Evolutionary conservation across 2,797 vertebrate species (phyloP), one percentile per base, ranked within the genome.

Genomic region (Toxotes lorentzi): DNA sequence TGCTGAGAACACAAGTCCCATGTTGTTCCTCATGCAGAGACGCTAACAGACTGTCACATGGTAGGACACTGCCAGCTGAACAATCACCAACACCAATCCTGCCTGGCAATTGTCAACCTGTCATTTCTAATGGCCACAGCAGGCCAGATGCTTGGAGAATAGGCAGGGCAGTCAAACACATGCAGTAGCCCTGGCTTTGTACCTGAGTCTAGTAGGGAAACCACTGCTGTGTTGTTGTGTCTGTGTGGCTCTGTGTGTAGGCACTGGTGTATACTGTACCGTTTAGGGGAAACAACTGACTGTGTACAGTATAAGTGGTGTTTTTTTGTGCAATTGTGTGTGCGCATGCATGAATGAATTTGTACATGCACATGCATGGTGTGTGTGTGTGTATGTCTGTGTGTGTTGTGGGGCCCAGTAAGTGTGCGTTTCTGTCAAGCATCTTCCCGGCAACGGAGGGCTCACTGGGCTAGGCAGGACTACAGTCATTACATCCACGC

Each of bases 81-180:
- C 91, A 92, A 93, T 95, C 93, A 93, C 92, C 92, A 92, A 91
- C 88, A 91, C 91, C 92, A 88, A 90, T 93, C 81, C 91, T 87
- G 91, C 81, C 90, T 92, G 92, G 92, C 90, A 88, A 91, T 88
- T 89, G 85, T 91, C 93, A 91, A 85, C 91, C 89, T 93, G 89
- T 93, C 90, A 90, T 92, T 92, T 89, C 91, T 93, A 91, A 94
- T 92, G 88, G 92, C 89, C 92, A 86, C 78, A 77, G 79, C 78
- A 81, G 89, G 90, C 92, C 91, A 95, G 92, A 93, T 94, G 92
- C 92, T 93, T 74, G 35, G 67, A 81, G 89, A 92, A 85, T 73
- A 91, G 81, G 85, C 87, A 79, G 89, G 85, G 76, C 87, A 89
- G 87, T 57, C 27, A 61, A 83, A 89, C 79, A 82, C 71, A 77